These are phyloP conservation scores for Pelmatolapia mariae DNA, from an alignment of 2,113 vertebrate species.

Conservation along the genomic window DNA sequence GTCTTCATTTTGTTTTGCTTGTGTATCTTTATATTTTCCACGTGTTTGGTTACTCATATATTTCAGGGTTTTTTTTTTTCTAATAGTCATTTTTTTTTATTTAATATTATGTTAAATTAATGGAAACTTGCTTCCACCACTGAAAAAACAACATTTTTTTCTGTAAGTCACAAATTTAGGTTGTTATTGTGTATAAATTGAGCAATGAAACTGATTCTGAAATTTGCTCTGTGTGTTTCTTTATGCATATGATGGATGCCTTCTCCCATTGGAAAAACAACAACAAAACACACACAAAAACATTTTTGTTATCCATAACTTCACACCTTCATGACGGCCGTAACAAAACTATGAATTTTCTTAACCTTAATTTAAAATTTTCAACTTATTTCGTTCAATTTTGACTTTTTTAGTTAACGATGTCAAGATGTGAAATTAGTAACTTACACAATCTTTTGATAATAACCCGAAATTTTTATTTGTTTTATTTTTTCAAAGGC, in stretches of 20 bases:
- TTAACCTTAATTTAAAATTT: not conserved
- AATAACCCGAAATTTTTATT: too few species aligned
- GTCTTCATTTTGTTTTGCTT: not conserved
- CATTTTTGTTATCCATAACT: not conserved
- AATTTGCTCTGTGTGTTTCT: not conserved
- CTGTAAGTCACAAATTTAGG: not conserved
- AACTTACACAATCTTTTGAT: not conserved
- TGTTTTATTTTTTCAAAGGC: not conserved
- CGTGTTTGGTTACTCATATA: not conserved
- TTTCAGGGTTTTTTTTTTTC: fast-evolving
- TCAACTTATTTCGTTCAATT: fast-evolving
- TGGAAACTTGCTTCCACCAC: not conserved
- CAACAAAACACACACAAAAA: not conserved
- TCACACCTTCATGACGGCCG: not conserved
- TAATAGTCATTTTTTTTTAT: not conserved
- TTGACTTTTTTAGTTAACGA: not conserved
- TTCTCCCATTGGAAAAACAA: not conserved
- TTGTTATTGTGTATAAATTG: not conserved
- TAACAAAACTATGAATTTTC: not conserved
- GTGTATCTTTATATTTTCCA: not conserved
- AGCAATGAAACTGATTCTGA: not conserved
- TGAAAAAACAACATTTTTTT: not conserved
- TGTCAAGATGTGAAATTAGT: not conserved
- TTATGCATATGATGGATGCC: not conserved
- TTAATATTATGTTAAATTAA: not conserved